Conservation (phyloP, 2,113 vertebrate genomes). For the Lagenorhynchus albirostris region DNA sequence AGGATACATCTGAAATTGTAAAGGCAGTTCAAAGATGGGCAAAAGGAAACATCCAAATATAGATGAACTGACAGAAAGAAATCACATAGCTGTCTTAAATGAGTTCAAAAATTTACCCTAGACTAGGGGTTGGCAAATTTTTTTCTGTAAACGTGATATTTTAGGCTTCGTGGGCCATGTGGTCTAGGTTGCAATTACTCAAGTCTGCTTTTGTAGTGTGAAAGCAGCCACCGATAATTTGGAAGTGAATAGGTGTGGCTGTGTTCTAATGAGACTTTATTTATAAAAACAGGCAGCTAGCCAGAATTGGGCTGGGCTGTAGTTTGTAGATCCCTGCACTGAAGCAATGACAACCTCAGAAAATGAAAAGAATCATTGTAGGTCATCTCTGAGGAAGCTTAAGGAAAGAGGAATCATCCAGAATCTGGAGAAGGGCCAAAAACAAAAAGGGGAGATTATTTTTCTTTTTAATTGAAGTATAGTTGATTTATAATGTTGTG, state of each 20-base stretch:
- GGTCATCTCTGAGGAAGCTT: not conserved
- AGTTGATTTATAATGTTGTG: not conserved
- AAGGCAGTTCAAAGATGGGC: not conserved
- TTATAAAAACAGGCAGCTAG: not conserved
- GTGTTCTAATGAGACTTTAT: slow-evolving; percentile 28
- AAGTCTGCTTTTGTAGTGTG: not conserved
- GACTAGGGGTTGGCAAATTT: not conserved
- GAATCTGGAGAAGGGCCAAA: not conserved
- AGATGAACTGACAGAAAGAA: not conserved
- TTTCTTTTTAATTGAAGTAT: not conserved
- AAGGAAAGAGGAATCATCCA: not conserved
- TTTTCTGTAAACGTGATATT: not conserved
- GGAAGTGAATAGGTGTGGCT: not conserved
- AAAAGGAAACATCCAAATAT: not conserved
- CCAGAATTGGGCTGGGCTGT: not conserved
- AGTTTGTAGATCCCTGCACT: not conserved
- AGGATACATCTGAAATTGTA: not conserved
- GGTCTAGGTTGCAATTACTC: not conserved
- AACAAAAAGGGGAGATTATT: not conserved
- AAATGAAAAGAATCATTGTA: not conserved
- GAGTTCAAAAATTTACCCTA: not conserved
- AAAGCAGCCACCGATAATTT: not conserved
- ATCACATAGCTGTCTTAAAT: not conserved
- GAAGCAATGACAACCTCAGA: not conserved
- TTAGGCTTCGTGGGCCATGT: not conserved